Evolutionary conservation across 2,888 invertebrate genomes (phyloP).

Genomic region (Empis stercorea): DNA sequence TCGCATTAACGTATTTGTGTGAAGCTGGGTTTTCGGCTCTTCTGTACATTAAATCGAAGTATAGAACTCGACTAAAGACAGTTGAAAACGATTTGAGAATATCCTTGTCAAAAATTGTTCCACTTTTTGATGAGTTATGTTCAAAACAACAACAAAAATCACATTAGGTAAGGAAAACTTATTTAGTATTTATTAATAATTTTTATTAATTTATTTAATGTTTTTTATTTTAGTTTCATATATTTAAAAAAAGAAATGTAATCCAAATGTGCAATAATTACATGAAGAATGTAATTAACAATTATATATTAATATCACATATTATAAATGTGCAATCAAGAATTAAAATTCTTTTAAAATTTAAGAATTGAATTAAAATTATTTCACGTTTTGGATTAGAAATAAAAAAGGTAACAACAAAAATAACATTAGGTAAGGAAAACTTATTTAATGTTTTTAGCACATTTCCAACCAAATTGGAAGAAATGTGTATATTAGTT

Average conservation of each 20-base stretch:
- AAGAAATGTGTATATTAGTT: too few species aligned
- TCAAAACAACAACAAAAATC: neutral
- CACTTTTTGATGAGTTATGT: neutral
- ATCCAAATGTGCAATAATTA: too few species aligned
- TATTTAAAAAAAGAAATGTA: too few species aligned
- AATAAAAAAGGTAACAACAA: neutral
- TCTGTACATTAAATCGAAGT: neutral
- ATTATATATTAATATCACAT: too few species aligned
- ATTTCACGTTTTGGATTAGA: neutral
- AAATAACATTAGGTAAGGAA: neutral
- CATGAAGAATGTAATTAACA: too few species aligned
- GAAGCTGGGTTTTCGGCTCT: neutral
- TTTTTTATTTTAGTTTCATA: too few species aligned
- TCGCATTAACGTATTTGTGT: neutral
- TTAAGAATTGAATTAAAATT: too few species aligned
- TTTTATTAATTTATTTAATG: too few species aligned
- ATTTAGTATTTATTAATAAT: neutral
- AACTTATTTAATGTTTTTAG: neutral
- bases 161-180: neutral
- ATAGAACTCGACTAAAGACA: neutral
- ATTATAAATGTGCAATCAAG: too few species aligned
- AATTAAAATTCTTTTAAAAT: too few species aligned
- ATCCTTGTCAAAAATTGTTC: neutral
- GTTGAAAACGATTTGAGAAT: neutral
- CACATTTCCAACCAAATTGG: too few species aligned